A percentile compares a stretch with the other conserved stretches of the same genome.
Evolutionary conservation across 2,113 vertebrate species (phyloP).

Genomic region (Grammomys surdaster): DNA sequence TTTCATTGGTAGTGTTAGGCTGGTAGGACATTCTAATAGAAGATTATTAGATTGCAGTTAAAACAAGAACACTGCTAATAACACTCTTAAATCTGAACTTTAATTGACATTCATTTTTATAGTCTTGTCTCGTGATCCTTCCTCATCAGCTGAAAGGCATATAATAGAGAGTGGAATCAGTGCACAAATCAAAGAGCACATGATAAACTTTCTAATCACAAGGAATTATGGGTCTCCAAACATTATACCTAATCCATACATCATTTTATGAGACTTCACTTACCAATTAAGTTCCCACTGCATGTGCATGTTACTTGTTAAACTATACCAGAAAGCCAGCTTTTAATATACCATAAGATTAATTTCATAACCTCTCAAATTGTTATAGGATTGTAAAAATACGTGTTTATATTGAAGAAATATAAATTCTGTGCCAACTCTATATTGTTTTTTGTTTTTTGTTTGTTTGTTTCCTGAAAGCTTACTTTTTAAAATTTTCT

Average conservation of each 20-base stretch:
- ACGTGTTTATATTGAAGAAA: neutral
- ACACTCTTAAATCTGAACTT: neutral
- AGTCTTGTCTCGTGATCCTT: neutral
- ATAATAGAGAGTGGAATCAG: neutral
- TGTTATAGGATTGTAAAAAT: neutral
- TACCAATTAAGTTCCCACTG: neutral
- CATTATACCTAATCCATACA: neutral
- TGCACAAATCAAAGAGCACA: neutral
- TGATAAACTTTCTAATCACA: neutral
- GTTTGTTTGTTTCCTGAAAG: too few relatives aligned
- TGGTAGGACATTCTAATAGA: neutral
- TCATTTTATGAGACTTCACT: neutral
- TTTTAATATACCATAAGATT: neutral
- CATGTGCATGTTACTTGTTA: neutral
- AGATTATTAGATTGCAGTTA: constrained; percentile 6
- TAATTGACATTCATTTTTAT: neutral
- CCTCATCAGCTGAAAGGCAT: neutral
- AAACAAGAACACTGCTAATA: neutral
- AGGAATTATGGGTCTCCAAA: neutral
- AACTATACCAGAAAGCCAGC: neutral
- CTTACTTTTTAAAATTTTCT: too few relatives aligned
- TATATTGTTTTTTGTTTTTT: too few relatives aligned
- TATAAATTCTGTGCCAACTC: neutral
- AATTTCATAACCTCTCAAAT: neutral
- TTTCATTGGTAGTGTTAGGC: neutral